phyloP scores from a whole-genome alignment of 2,888 invertebrate genomes.

The Ptycholaimellus sp. region DNA sequence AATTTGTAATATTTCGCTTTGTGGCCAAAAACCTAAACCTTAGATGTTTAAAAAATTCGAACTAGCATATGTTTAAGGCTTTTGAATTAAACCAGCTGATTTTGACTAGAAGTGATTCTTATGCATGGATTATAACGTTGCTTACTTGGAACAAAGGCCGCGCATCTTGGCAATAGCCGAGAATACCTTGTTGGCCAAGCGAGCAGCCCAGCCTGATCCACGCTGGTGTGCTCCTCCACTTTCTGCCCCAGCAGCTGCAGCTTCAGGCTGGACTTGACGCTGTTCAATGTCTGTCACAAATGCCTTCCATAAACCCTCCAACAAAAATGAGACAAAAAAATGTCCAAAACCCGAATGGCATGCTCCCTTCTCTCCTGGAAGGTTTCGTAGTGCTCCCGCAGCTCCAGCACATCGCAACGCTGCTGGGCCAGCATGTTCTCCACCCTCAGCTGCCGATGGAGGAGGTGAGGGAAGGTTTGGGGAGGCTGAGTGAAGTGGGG shows the following conservation, averaged over 20 bases:
- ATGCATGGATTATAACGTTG: too few species aligned
- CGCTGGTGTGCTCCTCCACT: constrained; percentile 38
- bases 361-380: constrained; percentile 74
- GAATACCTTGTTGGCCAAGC: too few species aligned
- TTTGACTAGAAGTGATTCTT: too few species aligned
- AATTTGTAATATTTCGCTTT: too few species aligned
- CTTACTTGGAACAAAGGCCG: too few species aligned
- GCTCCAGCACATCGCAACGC: constrained; percentile 63
- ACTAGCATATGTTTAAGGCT: too few species aligned
- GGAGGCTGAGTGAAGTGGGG: constrained; percentile 3
- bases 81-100: too few species aligned
- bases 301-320: background rate
- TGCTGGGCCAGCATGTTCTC: constrained; percentile 47
- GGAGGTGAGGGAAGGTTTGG: constrained; percentile 1
- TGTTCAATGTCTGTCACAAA: constrained; percentile 35
- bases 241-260: constrained; percentile 45
- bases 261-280: constrained; percentile 51
- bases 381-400: constrained; percentile 80
- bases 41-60: too few species aligned
- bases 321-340: background rate
- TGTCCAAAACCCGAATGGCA: constrained; percentile 35
- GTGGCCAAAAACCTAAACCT: too few species aligned
- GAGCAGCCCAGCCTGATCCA: constrained; percentile 10
- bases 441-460: constrained; percentile 17
- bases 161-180: too few species aligned